Percentiles rank a stretch among this genome's conserved stretches.
Conservation (phyloP, 1,140 invertebrate genomes). For the Zeugodacus cucurbitae region DNA sequence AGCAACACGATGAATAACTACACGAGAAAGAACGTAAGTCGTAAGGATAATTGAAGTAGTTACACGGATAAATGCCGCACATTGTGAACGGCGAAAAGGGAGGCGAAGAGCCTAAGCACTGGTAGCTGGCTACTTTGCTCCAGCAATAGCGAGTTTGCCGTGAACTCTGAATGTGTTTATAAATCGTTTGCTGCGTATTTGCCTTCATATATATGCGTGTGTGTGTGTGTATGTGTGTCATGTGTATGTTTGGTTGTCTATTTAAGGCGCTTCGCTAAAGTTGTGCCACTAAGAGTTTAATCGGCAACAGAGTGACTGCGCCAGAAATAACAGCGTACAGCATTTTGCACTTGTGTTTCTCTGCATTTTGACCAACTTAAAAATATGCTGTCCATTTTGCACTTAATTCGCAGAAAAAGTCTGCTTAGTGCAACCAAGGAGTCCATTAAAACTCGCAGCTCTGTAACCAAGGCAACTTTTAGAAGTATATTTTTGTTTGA, state of each 20-base stretch:
- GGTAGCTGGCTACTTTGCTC: not conserved
- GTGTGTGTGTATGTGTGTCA: not conserved
- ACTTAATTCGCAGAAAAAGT: not conserved
- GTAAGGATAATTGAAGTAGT: slow-evolving; percentile 30
- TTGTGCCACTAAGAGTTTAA: slow-evolving; percentile 16
- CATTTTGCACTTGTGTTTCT: not conserved
- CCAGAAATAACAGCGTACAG: not conserved
- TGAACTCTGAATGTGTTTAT: not conserved
- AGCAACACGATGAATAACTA: slow-evolving; percentile 6
- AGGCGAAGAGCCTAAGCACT: not conserved
- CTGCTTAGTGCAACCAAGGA: not conserved
- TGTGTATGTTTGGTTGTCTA: not conserved
- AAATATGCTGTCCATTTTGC: not conserved
- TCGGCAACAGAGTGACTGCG: not conserved
- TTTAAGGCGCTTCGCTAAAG: not conserved
- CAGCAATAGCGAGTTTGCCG: not conserved
- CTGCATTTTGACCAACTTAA: not conserved
- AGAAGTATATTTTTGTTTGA: not conserved
- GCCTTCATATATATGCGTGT: not conserved
- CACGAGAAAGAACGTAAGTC: slow-evolving; percentile 3
- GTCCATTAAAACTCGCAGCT: not conserved
- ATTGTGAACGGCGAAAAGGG: not conserved
- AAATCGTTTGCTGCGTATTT: not conserved
- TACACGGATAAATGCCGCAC: slow-evolving; percentile 6
- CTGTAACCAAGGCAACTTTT: not conserved